Evolutionary conservation across 2,888 invertebrate genomes (phyloP).

Genomic region (Drosophila seclusa): DNA sequence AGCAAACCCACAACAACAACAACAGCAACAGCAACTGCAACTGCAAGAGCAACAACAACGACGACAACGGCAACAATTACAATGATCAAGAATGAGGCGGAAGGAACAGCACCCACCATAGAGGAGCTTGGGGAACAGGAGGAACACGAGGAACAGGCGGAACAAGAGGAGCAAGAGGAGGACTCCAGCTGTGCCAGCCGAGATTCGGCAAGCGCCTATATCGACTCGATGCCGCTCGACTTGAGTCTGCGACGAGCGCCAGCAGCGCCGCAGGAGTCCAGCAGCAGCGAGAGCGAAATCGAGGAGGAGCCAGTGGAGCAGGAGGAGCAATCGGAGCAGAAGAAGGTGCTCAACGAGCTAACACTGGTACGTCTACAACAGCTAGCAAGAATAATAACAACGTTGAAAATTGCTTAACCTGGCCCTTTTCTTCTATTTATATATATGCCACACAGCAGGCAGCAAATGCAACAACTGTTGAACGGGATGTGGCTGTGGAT

Average conservation of each 20-base stretch:
- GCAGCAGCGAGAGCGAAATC: slow-evolving; percentile 30
- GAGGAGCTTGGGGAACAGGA: slow-evolving; percentile 37
- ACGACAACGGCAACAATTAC: slow-evolving; percentile 47
- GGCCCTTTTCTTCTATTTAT: slow-evolving; percentile 28
- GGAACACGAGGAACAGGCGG: not conserved
- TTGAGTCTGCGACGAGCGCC: slow-evolving; percentile 57
- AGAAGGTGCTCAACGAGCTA: not conserved
- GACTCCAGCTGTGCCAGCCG: slow-evolving; percentile 59
- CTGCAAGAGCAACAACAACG: slow-evolving; percentile 28
- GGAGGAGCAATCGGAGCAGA: not conserved
- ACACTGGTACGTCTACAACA: slow-evolving; percentile 4
- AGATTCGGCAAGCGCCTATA: slow-evolving; percentile 57
- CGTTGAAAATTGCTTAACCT: slow-evolving; percentile 36
- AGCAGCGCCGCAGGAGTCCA: slow-evolving; percentile 53
- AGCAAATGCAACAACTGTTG: slow-evolving; percentile 13
- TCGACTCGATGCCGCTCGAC: slow-evolving; percentile 63
- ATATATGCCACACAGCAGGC: slow-evolving; percentile 26
- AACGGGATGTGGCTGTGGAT: slow-evolving; percentile 10
- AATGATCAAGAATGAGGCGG: slow-evolving; percentile 44
- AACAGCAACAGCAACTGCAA: slow-evolving; percentile 27
- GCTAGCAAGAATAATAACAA: slow-evolving; percentile 11
- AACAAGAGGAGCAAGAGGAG: slow-evolving; percentile 19
- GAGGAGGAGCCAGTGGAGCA: slow-evolving; percentile 10
- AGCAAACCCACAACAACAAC: slow-evolving; percentile 57
- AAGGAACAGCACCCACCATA: slow-evolving; percentile 36